Conservation (phyloP, 1,140 invertebrate species). For the Scaptomyza graminum region DNA sequence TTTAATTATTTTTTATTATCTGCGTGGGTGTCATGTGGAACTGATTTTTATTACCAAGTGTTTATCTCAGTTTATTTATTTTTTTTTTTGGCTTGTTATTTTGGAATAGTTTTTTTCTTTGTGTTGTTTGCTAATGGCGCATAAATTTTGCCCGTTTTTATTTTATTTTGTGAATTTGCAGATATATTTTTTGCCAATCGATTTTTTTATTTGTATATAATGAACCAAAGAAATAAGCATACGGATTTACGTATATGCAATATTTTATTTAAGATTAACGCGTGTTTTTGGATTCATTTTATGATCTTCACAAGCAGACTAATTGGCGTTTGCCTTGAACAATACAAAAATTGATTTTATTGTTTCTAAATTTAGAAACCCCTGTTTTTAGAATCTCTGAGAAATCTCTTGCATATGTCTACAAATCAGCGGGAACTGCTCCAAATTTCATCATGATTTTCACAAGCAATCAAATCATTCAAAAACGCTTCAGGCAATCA, state of each 20-base stretch:
- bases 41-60: constrained; percentile 20
- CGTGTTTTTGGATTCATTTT: constrained; percentile 14
- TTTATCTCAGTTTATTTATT: constrained; percentile 17
- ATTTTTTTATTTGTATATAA: constrained; percentile 22
- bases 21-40: constrained; percentile 20
- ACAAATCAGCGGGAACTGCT: constrained; percentile 4
- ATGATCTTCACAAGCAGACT: constrained; percentile 25
- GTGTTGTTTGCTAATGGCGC: constrained; percentile 29
- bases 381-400: not conserved
- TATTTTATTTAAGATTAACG: constrained; percentile 1
- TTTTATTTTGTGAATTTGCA: constrained; percentile 46
- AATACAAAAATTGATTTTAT: too few species aligned
- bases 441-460: constrained; percentile 17
- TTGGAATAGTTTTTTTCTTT: constrained; percentile 9
- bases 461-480: not conserved
- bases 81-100: not conserved
- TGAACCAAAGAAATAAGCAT: not conserved
- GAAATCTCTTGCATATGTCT: not conserved
- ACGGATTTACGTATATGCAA: constrained; percentile 3
- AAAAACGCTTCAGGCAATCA: not conserved
- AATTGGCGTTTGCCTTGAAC: constrained; percentile 21
- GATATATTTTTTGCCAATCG: constrained; percentile 37
- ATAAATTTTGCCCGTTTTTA: constrained; percentile 54
- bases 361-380: too few species aligned
- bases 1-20: constrained; percentile 17